Evolutionary conservation across 2,888 invertebrate species (phyloP).

Genomic region (Acleris holmiana): DNA sequence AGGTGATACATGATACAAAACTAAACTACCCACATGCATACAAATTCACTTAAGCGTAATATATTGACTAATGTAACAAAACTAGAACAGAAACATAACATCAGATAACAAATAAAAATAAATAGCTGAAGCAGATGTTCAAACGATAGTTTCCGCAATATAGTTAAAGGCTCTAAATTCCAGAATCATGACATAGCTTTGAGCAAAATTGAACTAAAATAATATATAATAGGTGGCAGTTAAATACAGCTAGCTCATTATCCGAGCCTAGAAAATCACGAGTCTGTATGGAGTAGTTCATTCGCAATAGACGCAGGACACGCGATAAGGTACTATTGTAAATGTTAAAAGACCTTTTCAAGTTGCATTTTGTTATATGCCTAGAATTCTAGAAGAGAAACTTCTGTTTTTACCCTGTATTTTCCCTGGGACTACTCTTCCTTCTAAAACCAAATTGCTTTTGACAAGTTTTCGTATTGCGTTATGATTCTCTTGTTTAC

Average conservation of each 20-base stretch:
- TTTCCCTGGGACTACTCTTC: too few species aligned
- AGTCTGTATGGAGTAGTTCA: conserved; percentile 31
- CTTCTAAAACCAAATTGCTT: too few species aligned
- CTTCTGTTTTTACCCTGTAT: too few species aligned
- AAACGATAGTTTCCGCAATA: conserved; percentile 9
- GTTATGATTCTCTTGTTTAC: too few species aligned
- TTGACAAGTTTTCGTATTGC: too few species aligned
- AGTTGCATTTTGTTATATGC: not conserved
- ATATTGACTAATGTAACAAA: too few species aligned
- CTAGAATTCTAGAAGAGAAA: too few species aligned
- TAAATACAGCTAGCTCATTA: conserved; percentile 39
- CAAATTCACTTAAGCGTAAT: too few species aligned
- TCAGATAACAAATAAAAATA: conserved; percentile 1
- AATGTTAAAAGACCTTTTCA: conserved; percentile 8
- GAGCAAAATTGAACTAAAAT: conserved; percentile 28
- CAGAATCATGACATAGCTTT: conserved; percentile 24
- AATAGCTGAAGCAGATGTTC: not conserved
- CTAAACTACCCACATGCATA: too few species aligned
- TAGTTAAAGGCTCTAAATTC: conserved; percentile 8
- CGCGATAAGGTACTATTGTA: conserved; percentile 32
- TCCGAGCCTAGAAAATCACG: conserved; percentile 35
- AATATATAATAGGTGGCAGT: conserved; percentile 33
- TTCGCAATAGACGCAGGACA: conserved; percentile 32
- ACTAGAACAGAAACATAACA: too few species aligned
- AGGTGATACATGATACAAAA: too few species aligned